Evolutionary conservation across 2,113 vertebrate species (phyloP), one percentile per base, ranked within the genome.

Genomic region (Microtus ochrogaster): DNA sequence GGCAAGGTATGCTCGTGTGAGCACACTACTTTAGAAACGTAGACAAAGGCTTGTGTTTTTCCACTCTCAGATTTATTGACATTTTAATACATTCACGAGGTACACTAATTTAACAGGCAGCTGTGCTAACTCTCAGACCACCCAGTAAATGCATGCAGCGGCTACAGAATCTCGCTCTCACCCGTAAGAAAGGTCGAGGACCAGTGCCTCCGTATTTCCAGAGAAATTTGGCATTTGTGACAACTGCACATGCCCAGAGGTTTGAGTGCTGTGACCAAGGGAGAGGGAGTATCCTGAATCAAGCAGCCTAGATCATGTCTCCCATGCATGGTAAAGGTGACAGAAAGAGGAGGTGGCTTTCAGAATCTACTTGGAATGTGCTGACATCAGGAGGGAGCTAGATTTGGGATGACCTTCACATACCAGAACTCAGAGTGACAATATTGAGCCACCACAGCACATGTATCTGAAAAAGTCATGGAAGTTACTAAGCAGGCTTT

Each of bases 281-380:
- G 26, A n/a, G 9, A 24, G 44, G 28, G 28, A 9, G 21, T 6
- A 11, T 28, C 22, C 2, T 14, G 44, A 12, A 14, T 12, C 0
- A 1, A 19, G 41, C 44, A 17, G 41, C 86, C 86, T 78, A 7
- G 19, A n/a, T 39, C 1, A 8, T 22, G 22, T 58, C 6, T 17
- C 47, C 55, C 63, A 3, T 5, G 10, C 16, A 1, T 36, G 33
- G 28, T 13, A 12, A 13, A 39, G 33, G 9, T 26, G 66, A 49
- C 10, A 0, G 44, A 22, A 52, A 52, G n/a, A 26, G 30, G 19
- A 73, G 22, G 5, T 10, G 0, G 21, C 33, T 36, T 49, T 39
- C 19, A 16, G 73, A 55, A 72, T 36, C 30, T 39, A 39, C 41
- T 16, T 0, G 26, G 92, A 72, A 39, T 7, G 16, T 10, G 7